phyloP scores from a whole-genome alignment of 2,113 vertebrate species.

The Menidia beryllina region DNA sequence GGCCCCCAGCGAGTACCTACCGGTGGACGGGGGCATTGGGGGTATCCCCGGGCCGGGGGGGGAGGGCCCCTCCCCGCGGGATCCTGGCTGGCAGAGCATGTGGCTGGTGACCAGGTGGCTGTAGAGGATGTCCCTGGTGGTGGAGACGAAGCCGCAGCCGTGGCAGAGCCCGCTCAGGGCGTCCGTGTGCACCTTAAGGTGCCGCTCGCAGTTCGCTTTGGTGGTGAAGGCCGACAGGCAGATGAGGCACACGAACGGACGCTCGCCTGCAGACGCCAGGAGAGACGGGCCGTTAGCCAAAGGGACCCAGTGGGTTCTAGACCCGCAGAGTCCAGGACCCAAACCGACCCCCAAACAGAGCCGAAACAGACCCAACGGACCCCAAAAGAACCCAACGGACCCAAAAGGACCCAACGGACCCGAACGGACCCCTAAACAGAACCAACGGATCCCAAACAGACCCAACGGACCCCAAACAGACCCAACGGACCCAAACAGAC shows the following conservation, averaged over 20 bases:
- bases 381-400: too few relatives aligned
- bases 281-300: too few relatives aligned
- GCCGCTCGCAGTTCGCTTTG: constrained; percentile 98
- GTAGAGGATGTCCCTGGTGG: constrained; percentile 96
- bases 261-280: constrained; percentile 88
- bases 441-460: too few relatives aligned
- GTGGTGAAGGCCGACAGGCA: constrained; percentile 98
- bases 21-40: constrained; percentile 78
- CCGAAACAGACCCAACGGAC: too few relatives aligned
- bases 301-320: too few relatives aligned
- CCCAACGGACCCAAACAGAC: too few relatives aligned
- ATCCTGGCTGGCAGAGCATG: constrained; percentile 96
- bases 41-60: constrained; percentile 83
- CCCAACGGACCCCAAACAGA: too few relatives aligned
- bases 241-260: constrained; percentile 96
- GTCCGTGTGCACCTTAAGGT: constrained; percentile 98
- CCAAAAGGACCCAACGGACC: too few relatives aligned
- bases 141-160: constrained; percentile 96
- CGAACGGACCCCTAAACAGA: too few relatives aligned
- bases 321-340: too few relatives aligned
- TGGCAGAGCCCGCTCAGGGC: constrained; percentile 93
- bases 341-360: too few relatives aligned
- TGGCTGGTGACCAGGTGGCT: constrained; percentile 97
- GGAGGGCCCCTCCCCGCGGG: constrained; percentile 90
- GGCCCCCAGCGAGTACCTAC: constrained; percentile 81